Conservation (phyloP, 2,797 vertebrate genomes). For the Malacoraja senta region DNA sequence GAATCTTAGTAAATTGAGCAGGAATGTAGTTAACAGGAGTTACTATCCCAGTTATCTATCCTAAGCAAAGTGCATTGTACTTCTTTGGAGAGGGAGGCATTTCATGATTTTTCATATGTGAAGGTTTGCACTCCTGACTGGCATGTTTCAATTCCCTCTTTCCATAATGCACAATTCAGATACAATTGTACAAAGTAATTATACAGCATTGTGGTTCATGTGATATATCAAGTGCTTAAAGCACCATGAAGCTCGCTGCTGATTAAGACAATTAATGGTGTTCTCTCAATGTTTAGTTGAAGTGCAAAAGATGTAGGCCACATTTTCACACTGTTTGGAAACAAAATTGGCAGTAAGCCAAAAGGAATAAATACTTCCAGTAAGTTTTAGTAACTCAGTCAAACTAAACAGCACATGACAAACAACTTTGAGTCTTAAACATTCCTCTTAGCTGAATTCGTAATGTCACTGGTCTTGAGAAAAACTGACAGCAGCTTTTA, state of each 20-base stretch:
- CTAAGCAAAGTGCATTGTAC: neutral
- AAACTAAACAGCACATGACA: neutral
- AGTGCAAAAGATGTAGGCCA: neutral
- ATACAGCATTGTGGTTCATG: neutral
- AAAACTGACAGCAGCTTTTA: neutral
- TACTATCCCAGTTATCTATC: neutral
- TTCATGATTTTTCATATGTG: neutral
- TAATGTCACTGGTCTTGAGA: no score
- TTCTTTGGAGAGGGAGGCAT: neutral
- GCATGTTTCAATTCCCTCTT: neutral
- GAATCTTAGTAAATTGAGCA: neutral
- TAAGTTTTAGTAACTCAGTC: neutral
- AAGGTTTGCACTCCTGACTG: neutral
- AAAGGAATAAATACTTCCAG: slow-evolving; percentile 21
- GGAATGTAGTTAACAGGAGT: no score
- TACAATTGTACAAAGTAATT: neutral
- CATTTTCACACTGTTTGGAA: neutral
- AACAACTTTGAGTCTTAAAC: neutral
- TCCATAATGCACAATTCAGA: neutral
- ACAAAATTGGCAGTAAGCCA: slow-evolving; percentile 28
- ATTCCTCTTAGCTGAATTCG: neutral
- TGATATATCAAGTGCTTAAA: slow-evolving; percentile 19
- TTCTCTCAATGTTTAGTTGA: neutral
- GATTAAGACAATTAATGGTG: neutral
- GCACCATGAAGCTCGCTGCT: neutral